phyloP scores from a whole-genome alignment of 2,113 vertebrate species.

The Nycticryphes semicollaris region DNA sequence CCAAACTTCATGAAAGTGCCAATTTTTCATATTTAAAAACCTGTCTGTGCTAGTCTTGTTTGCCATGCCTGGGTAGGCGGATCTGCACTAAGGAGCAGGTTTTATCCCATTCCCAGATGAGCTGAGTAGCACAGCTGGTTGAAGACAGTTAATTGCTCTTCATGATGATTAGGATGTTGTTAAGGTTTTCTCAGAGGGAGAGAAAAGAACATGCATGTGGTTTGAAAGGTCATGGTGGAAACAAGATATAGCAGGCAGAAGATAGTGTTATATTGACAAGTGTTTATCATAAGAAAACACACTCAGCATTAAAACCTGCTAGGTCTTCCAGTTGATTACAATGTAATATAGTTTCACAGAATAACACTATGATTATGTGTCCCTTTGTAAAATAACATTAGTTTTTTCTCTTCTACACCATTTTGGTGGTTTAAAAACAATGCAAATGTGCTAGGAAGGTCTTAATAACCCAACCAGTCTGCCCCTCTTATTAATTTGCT shows the following conservation, averaged over 20 bases:
- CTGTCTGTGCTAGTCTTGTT: not conserved
- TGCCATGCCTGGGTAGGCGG: not conserved
- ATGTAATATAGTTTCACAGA: not conserved
- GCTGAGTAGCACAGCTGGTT: conserved; percentile 52
- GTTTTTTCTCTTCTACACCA: not conserved
- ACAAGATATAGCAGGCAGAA: conserved; percentile 24
- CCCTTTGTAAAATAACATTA: not conserved
- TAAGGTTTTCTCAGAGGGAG: conserved; percentile 47
- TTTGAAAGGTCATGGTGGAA: conserved; percentile 64
- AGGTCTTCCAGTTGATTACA: not conserved
- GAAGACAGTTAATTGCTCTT: conserved; percentile 67
- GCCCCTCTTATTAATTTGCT: not conserved
- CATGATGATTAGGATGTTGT: conserved; percentile 52
- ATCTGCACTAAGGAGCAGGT: not conserved
- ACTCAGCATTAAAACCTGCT: not conserved
- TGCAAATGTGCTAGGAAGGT: not conserved
- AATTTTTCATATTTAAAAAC: not conserved
- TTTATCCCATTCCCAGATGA: conserved; percentile 44
- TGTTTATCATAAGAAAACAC: conserved; percentile 41
- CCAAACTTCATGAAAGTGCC: not conserved
- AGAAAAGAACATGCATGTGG: conserved; percentile 31
- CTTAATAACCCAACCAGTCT: not conserved
- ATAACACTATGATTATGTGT: not conserved
- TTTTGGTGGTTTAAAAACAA: conserved; percentile 3
- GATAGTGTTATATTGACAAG: conserved; percentile 29